Evolutionary conservation across 2,888 invertebrate genomes (phyloP).

Genomic region (Philopedon plagiatum): DNA sequence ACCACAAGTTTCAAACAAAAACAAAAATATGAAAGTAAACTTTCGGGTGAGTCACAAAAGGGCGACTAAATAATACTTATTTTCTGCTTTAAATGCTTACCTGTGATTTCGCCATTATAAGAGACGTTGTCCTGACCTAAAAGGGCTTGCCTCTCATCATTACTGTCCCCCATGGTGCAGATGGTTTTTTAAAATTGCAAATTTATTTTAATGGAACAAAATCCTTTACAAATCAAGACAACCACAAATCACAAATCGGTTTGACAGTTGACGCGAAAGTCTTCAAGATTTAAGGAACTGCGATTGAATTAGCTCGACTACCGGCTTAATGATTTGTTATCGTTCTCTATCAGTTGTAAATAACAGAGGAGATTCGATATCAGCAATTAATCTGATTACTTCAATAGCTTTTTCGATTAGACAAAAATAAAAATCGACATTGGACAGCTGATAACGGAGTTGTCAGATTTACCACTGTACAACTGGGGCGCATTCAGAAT

Average conservation of each 20-base stretch:
- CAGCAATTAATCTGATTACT: no score
- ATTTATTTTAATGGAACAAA: neutral
- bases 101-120: conserved; percentile 57
- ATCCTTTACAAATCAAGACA: neutral
- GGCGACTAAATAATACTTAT: neutral
- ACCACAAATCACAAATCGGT: neutral
- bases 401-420: no score
- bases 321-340: no score
- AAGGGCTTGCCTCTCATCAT: conserved; percentile 60
- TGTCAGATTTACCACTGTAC: neutral
- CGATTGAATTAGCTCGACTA: no score
- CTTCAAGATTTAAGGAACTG: no score
- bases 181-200: neutral
- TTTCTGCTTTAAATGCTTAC: conserved; percentile 47
- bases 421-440: no score
- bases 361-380: no score
- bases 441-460: conserved; percentile 13
- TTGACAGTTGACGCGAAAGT: neutral
- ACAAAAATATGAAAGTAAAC: conserved; percentile 16
- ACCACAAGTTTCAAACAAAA: neutral
- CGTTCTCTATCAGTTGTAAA: no score
- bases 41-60: conserved; percentile 10
- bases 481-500: no score
- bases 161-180: conserved; percentile 55
- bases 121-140: conserved; percentile 55